Base-by-base conservation (phyloP, 2,113 vertebrate genomes). In the Phaethon lepturus region DNA sequence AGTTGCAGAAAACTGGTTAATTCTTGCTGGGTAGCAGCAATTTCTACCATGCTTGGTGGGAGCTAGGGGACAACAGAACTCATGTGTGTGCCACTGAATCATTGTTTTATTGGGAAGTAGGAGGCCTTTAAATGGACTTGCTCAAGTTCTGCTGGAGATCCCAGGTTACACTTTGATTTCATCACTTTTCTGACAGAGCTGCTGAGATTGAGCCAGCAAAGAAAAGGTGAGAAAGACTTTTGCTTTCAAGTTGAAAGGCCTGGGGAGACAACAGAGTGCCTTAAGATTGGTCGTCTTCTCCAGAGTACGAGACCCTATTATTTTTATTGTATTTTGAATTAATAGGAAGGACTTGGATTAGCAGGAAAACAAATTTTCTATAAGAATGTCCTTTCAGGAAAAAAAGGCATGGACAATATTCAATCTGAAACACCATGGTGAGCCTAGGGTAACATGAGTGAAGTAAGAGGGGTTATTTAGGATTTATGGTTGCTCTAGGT, bases 381-480 rank as follows among this genome's bases (percentile, higher is more conserved):
- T 63, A 19, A 62, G 76, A 58, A 18, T 58, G 13, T 66, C 56
- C 49, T 94, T 87, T 52, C 77, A 94, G 52, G 52, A 84, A 85
- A 87, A 95, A 47, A 77, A 33, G 18, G 45, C 49, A 64, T 12
- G 44, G 69, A 18, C 49, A 60, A 33, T 17, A 14, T 60, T 89
- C 73, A 85, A 17, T 75, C 56, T 89, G 80, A 93, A 95, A 87
- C 53, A 68, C 22, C 40, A 87, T 7, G 7, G 60, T 91, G 4
- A 93, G 42, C 17, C 87, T 86, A 75, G 72, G 75, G 73, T 78
- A 73, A 82, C 29, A 33, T 38, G 28, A 95, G 31, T 94, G 68
- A 95, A 87, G 66, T 89, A 88, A 92, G 44, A 78, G 22, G 25
- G 7, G 2, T 81, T 79, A 87, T 95, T 95, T 94, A 78, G 52